A percentile compares a stretch with the other conserved stretches of the same genome.
phyloP scores from a whole-genome alignment of 2,888 invertebrate species.

The Oscheius sp. region DNA sequence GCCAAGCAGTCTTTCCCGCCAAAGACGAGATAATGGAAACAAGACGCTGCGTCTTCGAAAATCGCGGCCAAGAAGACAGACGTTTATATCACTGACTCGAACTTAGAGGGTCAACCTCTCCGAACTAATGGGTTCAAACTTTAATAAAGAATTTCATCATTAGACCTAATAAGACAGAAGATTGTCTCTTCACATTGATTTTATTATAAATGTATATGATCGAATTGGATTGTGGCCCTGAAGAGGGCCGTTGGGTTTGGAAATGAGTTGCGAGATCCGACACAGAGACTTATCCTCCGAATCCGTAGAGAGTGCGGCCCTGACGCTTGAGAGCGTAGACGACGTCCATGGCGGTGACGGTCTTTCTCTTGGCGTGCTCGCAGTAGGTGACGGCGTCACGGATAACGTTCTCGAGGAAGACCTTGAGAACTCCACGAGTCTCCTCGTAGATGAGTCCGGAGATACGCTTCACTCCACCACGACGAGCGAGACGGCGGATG shows the following conservation, averaged over 20 bases:
- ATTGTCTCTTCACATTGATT: too few species aligned
- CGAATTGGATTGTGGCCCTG: neutral
- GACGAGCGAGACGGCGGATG: slow-evolving; percentile 76
- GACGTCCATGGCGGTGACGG: slow-evolving; percentile 89
- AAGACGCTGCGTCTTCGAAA: too few species aligned
- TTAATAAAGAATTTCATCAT: too few species aligned
- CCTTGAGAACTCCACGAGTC: slow-evolving; percentile 64
- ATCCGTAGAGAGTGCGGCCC: slow-evolving; percentile 72
- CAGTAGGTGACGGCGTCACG: slow-evolving; percentile 88
- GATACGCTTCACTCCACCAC: slow-evolving; percentile 75
- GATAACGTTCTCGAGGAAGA: slow-evolving; percentile 85
- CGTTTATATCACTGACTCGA: too few species aligned
- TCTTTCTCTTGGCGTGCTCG: slow-evolving; percentile 88
- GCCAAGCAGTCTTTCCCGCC: too few species aligned
- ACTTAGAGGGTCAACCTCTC: too few species aligned
- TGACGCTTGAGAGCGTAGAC: slow-evolving; percentile 78
- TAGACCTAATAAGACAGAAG: too few species aligned
- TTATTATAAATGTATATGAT: too few species aligned
- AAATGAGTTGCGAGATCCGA: too few species aligned
- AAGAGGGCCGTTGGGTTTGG: slow-evolving; percentile 12
- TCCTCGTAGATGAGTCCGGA: slow-evolving; percentile 68
- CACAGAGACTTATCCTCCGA: slow-evolving; percentile 62
- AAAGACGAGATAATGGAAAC: too few species aligned
- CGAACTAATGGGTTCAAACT: too few species aligned
- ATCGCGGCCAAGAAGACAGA: too few species aligned